Evolutionary conservation across 2,797 vertebrate genomes (phyloP).

Genomic region (Xenopus petersii): DNA sequence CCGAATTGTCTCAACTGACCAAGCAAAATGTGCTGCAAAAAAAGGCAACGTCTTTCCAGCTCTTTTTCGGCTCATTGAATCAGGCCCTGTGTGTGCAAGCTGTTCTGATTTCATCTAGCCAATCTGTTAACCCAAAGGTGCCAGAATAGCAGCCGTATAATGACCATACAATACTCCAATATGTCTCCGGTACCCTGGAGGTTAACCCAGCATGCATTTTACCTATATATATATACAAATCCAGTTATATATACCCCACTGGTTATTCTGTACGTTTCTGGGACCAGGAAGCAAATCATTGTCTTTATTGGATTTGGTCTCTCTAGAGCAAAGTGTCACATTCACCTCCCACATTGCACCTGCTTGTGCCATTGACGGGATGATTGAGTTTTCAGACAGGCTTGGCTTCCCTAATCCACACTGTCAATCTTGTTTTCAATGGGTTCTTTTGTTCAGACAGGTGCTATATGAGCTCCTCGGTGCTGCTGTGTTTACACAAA

Average conservation of each 20-base stretch:
- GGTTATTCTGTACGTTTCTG: constrained; percentile 26
- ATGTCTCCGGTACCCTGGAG: no score
- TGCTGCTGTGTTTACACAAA: constrained; percentile 25
- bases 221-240: no score
- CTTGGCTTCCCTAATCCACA: constrained; percentile 20
- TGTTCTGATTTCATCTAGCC: no score
- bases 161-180: no score
- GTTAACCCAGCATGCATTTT: no score
- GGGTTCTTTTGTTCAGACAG: constrained; percentile 35
- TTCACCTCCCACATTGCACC: constrained; percentile 37
- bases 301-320: constrained; percentile 26
- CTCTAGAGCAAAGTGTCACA: constrained; percentile 13
- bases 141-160: no score
- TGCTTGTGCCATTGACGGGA: constrained; percentile 16
- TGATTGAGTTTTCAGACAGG: constrained; percentile 35
- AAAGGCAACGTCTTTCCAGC: no score
- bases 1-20: no score
- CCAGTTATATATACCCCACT: not conserved
- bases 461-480: constrained; percentile 26
- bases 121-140: no score
- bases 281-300: constrained; percentile 23
- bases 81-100: no score
- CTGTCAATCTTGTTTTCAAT: constrained; percentile 26
- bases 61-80: no score
- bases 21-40: no score